Evolutionary conservation across 2,797 vertebrate genomes (phyloP).

Genomic region (Characodon lateralis): DNA sequence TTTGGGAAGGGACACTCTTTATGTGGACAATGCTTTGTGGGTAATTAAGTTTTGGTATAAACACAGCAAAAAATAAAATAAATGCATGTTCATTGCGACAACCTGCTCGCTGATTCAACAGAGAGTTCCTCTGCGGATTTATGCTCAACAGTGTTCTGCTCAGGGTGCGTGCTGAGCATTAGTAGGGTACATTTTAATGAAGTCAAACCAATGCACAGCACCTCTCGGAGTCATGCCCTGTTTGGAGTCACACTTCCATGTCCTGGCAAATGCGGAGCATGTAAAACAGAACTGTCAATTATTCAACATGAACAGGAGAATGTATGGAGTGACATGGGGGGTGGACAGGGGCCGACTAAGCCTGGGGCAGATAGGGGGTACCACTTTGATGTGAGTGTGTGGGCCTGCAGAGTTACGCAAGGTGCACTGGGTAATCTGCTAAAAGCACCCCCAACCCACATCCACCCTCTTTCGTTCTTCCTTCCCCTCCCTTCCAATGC

Average conservation of each 20-base stretch:
- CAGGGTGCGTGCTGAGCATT: slow-evolving; percentile 55
- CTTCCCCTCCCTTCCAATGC: slow-evolving; percentile 42
- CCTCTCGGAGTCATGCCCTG: slow-evolving; percentile 76
- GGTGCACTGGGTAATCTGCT: slow-evolving; percentile 78
- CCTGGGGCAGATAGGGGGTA: slow-evolving; percentile 81
- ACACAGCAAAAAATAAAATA: slow-evolving; percentile 40
- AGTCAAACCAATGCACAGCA: slow-evolving; percentile 69
- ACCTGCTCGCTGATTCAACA: slow-evolving; percentile 44
- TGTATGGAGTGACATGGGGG: slow-evolving; percentile 81
- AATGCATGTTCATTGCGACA: slow-evolving; percentile 56
- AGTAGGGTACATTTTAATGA: slow-evolving; percentile 71
- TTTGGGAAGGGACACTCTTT: slow-evolving; percentile 61
- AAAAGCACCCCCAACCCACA: slow-evolving; percentile 43
- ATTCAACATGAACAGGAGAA: slow-evolving; percentile 82
- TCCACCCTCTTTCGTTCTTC: slow-evolving; percentile 45
- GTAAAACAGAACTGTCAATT: slow-evolving; percentile 85
- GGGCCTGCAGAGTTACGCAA: slow-evolving; percentile 79
- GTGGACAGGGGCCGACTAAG: slow-evolving; percentile 80
- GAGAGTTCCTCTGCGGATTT: slow-evolving; percentile 53
- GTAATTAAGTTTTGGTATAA: slow-evolving; percentile 71
- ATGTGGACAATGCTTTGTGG: slow-evolving; percentile 51
- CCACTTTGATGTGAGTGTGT: slow-evolving; percentile 82
- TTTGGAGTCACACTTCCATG: slow-evolving; percentile 82
- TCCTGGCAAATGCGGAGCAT: slow-evolving; percentile 83
- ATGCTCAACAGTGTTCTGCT: slow-evolving; percentile 62